phyloP scores from a whole-genome alignment of 64 coral and sea anemone genomes.

The Platygyra sinensis region DNA sequence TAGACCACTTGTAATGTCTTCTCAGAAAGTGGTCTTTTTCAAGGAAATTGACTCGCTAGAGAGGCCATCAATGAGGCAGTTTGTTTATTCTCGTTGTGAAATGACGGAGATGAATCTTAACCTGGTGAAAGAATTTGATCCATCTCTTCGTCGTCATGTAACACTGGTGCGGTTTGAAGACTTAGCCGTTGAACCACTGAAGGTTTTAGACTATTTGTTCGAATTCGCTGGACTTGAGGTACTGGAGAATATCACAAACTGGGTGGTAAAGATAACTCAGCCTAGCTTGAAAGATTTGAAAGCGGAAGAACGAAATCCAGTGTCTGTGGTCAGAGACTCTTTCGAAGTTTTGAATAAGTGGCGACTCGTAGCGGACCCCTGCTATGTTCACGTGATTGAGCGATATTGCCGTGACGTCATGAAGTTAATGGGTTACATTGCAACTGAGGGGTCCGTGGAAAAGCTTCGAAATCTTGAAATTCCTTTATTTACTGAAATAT shows the following conservation, averaged over 20 bases:
- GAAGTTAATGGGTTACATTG: neutral
- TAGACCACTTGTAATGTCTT: slow-evolving; percentile 24
- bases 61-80: slow-evolving; percentile 3
- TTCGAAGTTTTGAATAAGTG: neutral
- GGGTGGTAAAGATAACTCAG: neutral
- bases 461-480: neutral
- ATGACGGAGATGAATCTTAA: slow-evolving; percentile 28
- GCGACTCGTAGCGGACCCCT: neutral
- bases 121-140: neutral
- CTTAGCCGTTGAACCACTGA: neutral
- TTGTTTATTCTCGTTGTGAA: slow-evolving; percentile 32
- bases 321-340: neutral
- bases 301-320: neutral
- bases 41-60: neutral
- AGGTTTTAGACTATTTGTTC: neutral
- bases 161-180: neutral
- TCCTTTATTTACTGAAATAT: neutral
- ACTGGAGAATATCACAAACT: neutral
- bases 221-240: neutral
- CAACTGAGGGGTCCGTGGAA: neutral
- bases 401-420: slow-evolving; percentile 5
- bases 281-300: neutral
- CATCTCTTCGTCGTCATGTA: neutral
- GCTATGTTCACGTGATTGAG: neutral
- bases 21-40: slow-evolving; percentile 14